Evolutionary conservation across 2,888 invertebrate genomes (phyloP).

Genomic region (Lymantria monacha): DNA sequence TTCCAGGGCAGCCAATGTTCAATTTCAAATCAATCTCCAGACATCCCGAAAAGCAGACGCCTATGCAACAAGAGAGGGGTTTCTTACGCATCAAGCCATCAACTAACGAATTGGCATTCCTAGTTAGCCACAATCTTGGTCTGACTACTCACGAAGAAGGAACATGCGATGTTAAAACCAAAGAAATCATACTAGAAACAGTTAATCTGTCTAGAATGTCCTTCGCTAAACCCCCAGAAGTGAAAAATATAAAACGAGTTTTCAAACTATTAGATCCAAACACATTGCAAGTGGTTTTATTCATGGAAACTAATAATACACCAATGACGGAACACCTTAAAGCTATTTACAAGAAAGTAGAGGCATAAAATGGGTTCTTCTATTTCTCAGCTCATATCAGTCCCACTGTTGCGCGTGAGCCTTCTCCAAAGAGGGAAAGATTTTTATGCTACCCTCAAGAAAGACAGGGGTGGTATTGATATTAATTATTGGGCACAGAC

Average conservation of each 20-base stretch:
- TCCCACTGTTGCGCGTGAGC: too few species aligned
- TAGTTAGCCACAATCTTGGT: conserved; percentile 84
- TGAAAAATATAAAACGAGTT: conserved; percentile 68
- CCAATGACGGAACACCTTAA: conserved; percentile 79
- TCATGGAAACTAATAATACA: conserved; percentile 81
- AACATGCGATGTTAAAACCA: conserved; percentile 53
- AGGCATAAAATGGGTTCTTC: not conserved
- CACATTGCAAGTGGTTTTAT: conserved; percentile 66
- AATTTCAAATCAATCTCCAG: conserved; percentile 79
- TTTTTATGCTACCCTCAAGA: too few species aligned
- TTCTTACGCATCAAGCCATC: conserved; percentile 82
- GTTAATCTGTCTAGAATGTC: conserved; percentile 72
- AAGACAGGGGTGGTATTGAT: too few species aligned
- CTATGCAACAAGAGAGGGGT: conserved; percentile 85
- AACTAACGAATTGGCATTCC: conserved; percentile 75
- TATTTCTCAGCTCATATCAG: not conserved
- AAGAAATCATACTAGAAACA: conserved; percentile 73
- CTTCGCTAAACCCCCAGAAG: conserved; percentile 77
- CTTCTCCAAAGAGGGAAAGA: too few species aligned
- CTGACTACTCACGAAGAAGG: conserved; percentile 84
- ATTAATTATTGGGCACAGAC: too few species aligned
- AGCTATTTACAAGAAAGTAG: conserved; percentile 69
- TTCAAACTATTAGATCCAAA: conserved; percentile 52
- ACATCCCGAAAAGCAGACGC: conserved; percentile 74
- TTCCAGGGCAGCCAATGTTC: conserved; percentile 83